phyloP scores from a whole-genome alignment of 2,113 vertebrate species.

The Lota lota region DNA sequence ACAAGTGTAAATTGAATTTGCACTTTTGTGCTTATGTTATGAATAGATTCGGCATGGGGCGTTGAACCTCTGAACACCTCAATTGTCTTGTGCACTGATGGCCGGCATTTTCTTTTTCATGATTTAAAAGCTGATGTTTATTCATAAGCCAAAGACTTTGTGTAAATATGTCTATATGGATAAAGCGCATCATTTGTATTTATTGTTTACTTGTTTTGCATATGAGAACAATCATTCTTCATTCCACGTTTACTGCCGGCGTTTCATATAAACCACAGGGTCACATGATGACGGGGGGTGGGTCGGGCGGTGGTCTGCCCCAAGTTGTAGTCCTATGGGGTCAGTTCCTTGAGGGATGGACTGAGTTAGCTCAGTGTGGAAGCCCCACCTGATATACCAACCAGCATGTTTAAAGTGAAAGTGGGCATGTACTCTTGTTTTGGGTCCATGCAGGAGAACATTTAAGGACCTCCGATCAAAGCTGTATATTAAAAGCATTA shows the following conservation, averaged over 20 bases:
- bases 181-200: slow-evolving; percentile 99
- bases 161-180: slow-evolving; percentile 99
- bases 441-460: slow-evolving; percentile 41
- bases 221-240: slow-evolving; percentile 87
- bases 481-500: slow-evolving; percentile 79
- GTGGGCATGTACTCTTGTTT: slow-evolving; percentile 23
- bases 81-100: slow-evolving; percentile 82
- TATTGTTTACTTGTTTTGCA: slow-evolving; percentile 98
- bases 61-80: slow-evolving; percentile 34
- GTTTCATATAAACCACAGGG: slow-evolving; percentile 52
- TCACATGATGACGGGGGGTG: neutral
- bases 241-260: slow-evolving; percentile 76
- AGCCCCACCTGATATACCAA: neutral
- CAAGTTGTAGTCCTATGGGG: too few species aligned
- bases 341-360: neutral
- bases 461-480: slow-evolving; percentile 55
- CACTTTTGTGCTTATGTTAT: too few species aligned
- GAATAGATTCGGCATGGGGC: too few species aligned
- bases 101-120: slow-evolving; percentile 73
- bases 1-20: slow-evolving; percentile 34
- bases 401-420: neutral
- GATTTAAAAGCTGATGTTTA: slow-evolving; percentile 82
- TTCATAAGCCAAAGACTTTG: slow-evolving; percentile 99
- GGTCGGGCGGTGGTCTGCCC: too few species aligned
- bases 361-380: neutral